These are phyloP conservation scores for Calameuta filiformis DNA, from an alignment of 2,888 invertebrate genomes.

Conservation along the genomic window DNA sequence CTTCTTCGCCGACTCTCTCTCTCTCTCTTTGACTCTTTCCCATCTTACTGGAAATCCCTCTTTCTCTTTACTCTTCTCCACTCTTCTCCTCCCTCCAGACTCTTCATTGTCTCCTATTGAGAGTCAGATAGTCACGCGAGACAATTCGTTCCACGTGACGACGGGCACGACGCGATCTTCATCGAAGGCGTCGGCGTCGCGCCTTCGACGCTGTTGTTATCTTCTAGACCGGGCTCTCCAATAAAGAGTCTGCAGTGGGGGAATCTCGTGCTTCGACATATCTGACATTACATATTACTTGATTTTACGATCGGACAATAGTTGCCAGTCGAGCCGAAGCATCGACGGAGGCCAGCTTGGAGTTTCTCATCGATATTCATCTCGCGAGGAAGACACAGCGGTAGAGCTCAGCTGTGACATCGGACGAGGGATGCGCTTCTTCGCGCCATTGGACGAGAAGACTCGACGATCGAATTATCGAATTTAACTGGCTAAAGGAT, in stretches of 20 bases:
- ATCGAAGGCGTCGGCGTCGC: background rate
- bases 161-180: background rate
- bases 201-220: background rate
- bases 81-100: background rate
- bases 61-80: background rate
- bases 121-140: background rate
- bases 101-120: background rate
- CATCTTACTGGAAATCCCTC: background rate
- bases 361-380: background rate
- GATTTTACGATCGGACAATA: background rate
- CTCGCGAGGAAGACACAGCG: background rate
- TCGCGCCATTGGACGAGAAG: background rate
- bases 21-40: background rate
- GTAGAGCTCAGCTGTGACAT: background rate
- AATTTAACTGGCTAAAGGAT: background rate
- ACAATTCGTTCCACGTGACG: background rate
- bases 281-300: background rate
- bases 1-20: background rate
- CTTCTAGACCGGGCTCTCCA: background rate
- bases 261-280: background rate
- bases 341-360: background rate
- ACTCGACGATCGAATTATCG: background rate
- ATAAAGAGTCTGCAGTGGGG: background rate
- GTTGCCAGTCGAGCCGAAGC: background rate
- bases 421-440: background rate